phyloP scores from a whole-genome alignment of 2,113 vertebrate genomes.

The Narcine bancroftii region DNA sequence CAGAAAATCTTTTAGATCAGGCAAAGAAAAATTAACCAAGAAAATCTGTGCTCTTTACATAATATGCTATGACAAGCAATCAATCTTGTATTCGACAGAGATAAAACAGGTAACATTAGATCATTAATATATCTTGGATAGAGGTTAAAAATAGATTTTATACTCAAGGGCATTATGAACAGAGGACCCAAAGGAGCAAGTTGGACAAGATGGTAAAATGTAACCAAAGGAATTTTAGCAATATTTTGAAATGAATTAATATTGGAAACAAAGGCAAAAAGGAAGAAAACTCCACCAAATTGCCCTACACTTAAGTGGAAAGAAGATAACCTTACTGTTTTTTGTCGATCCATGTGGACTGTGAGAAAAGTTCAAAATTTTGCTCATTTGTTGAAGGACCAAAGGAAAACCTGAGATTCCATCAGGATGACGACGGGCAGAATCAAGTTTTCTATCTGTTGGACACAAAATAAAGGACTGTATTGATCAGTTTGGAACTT shows the following conservation, averaged over 20 bases:
- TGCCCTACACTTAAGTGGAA: background rate
- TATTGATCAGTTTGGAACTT: background rate
- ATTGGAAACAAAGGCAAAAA: background rate
- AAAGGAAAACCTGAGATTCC: conserved; percentile 75
- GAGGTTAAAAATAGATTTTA: background rate
- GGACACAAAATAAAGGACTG: conserved; percentile 30
- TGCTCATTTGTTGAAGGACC: conserved; percentile 81
- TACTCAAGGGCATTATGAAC: background rate
- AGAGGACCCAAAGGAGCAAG: background rate
- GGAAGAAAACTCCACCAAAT: background rate
- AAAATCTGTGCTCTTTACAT: background rate
- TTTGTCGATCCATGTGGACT: conserved; percentile 58
- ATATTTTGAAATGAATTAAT: background rate
- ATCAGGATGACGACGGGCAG: conserved; percentile 50
- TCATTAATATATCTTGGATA: background rate
- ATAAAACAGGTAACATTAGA: background rate
- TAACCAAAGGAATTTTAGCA: background rate
- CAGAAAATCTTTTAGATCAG: background rate
- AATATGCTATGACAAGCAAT: background rate
- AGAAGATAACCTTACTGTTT: conserved; percentile 56
- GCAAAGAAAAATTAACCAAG: background rate
- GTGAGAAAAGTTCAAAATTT: conserved; percentile 72
- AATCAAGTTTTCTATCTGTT: conserved; percentile 65
- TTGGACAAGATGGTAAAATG: too few relatives aligned
- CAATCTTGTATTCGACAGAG: background rate